Base-by-base conservation (phyloP, 2,113 vertebrate genomes). In the Eudorcas thomsonii region DNA sequence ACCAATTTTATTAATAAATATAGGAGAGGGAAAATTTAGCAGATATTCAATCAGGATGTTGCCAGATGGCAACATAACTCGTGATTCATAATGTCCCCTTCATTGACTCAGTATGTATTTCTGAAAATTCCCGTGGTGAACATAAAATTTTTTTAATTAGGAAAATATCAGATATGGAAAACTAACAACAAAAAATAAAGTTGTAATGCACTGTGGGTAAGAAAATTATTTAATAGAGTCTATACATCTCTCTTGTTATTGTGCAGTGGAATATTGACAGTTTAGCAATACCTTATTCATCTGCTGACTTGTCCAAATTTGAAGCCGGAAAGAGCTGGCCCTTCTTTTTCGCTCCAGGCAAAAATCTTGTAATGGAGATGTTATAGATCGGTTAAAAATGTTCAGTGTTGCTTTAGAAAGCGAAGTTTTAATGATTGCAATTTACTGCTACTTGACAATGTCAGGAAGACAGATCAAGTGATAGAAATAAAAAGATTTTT, bases 41-140 rank as follows among this genome's bases (percentile, higher is more conserved):
- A 33, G 10, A 19, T 43, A 17, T 2, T 14, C 23, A 3, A 5
- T 13, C 55, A 36, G 82, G n/a, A 25, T 3, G 17, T 74, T 17
- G 33, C 16, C 30, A 15, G 16, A 8, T 12, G 33, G 83, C 2
- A 6, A 33, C 0, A 9, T 25, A 21, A 5, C 25, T 39, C 0
- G 30, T 16, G 16, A 12, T 43, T 33, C n/a, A 5, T 5, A n/a
- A 23, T 48, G 28, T 30, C 16, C 43, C 17, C 12, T 39, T 26
- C 28, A 13, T 59, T 33, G 1, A 43, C 36, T 84, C 77, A 1
- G 3, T 4, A 3, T 9, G 23, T 85, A 10, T 67, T 90, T 80
- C 64, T 26, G 80, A 90, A 80, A 30, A 78, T 33, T n/a, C 54
- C 23, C 6, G 0, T 16, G 0, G 11, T 13, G 50, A 36, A 10